Evolutionary conservation across 2,113 vertebrate species (phyloP), one percentile per base, ranked within the genome.

Genomic region (Elanoides forficatus): DNA sequence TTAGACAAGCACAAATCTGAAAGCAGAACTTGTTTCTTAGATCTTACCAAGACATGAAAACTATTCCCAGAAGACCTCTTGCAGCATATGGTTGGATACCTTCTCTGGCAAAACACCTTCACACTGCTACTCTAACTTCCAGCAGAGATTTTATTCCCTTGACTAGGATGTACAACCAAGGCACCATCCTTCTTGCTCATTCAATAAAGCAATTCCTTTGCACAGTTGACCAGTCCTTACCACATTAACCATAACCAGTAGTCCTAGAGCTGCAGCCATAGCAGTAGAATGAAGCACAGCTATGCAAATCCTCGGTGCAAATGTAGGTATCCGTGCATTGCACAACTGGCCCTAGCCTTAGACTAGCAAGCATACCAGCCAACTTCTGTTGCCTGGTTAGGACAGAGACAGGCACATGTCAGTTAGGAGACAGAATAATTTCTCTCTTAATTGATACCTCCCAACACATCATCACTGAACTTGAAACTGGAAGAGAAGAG

Each of bases 221-320:
- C 30, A 9, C 4, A 36, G 10, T 0, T 34, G 38, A 18, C 36
- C 27, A 40, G 29, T 81, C 55, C 65, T 71, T 10, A 18, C 34
- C 38, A 36, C 9, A 3, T 7, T 13, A 42, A 26, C 21, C 1
- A 1, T 9, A 47, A 5, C 2, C 32, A 67, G 52, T 22, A 25
- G 19, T 1, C 16, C 25, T 12, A 75, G 42, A 34, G 30, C 30
- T 7, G 67, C 4, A 30, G 6, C 27, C n/a, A 6, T 1, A 71
- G 36, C 43, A 53, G 52, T 0, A 8, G 29, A 16, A 53, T 9
- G n/a, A 66, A 74, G 56, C 42, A 48, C 19, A 56, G 36, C 52
- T 15, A 6, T 1, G 0, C 43, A 8, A 55, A 56, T 23, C 15
- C 8, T 1, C 2, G 14, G 8, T 6, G 19, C 5, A 2, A 55